Evolutionary conservation across 1,140 invertebrate species (phyloP).

Genomic region (Drosophila yakuba): DNA sequence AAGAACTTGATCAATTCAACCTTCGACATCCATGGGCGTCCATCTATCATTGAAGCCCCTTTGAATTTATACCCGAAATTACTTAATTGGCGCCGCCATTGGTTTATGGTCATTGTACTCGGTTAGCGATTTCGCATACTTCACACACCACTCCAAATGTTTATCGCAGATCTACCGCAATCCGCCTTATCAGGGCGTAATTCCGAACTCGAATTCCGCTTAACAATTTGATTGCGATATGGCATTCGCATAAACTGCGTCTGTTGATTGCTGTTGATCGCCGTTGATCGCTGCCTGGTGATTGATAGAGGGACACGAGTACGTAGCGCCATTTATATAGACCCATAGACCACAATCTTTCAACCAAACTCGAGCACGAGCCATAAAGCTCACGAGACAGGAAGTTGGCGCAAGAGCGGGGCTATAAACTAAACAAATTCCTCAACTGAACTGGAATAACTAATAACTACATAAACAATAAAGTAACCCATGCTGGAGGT

Average conservation of each 20-base stretch:
- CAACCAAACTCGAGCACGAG: background rate
- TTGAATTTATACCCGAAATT: conserved; percentile 3
- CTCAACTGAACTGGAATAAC: conserved; percentile 15
- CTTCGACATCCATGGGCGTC: conserved; percentile 20
- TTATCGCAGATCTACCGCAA: conserved; percentile 60
- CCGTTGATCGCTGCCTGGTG: conserved; percentile 4
- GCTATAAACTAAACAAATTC: conserved; percentile 12
- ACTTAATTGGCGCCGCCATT: conserved; percentile 19
- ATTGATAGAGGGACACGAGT: conserved; percentile 23
- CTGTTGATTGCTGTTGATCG: conserved; percentile 4
- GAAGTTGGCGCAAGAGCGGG: conserved; percentile 20
- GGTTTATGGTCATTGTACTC: conserved; percentile 33
- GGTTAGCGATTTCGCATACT: conserved; percentile 13
- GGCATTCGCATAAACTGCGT: conserved; percentile 35
- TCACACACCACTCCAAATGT: conserved; percentile 47
- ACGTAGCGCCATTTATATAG: conserved; percentile 42
- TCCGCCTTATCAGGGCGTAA: conserved; percentile 59
- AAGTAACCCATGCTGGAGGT: conserved; percentile 1
- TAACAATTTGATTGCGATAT: conserved; percentile 60
- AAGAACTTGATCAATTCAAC: conserved; percentile 45
- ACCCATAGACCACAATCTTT: conserved; percentile 25
- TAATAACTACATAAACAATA: conserved; percentile 8
- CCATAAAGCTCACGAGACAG: conserved; percentile 38
- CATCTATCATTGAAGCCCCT: background rate
- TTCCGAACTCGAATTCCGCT: conserved; percentile 48